phyloP scores from a whole-genome alignment of 2,113 vertebrate species.

The Misgurnus anguillicaudatus region DNA sequence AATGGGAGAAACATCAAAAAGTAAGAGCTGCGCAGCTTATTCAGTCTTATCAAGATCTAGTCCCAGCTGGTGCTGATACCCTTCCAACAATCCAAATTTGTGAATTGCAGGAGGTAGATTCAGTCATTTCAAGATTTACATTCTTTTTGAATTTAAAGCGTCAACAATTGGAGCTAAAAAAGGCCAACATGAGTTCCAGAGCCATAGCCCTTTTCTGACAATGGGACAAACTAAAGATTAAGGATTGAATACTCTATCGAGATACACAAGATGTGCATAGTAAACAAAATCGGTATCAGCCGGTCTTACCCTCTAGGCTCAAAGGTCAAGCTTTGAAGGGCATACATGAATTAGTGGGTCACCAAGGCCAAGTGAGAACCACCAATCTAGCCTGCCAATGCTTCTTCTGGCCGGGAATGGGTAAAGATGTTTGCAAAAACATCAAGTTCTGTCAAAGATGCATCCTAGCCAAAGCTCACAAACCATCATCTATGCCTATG shows the following conservation, averaged over 20 bases:
- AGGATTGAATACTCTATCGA: neutral
- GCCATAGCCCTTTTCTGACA: neutral
- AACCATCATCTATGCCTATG: slow-evolving; percentile 6
- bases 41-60: neutral
- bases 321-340: neutral
- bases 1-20: too few relatives aligned
- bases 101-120: too few relatives aligned
- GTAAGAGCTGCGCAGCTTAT: neutral
- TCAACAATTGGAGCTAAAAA: neutral
- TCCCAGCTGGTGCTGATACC: too few relatives aligned
- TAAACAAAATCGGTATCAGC: neutral
- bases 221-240: neutral
- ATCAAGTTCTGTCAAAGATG: neutral
- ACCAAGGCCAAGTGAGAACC: neutral
- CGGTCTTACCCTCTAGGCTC: neutral
- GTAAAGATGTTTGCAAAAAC: neutral
- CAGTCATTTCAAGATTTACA: too few relatives aligned
- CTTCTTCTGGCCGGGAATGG: neutral
- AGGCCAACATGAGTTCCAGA: neutral
- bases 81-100: too few relatives aligned
- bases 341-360: neutral
- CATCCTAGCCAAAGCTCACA: neutral
- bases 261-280: slow-evolving; percentile 1
- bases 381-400: neutral
- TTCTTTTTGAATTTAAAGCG: neutral